Evolutionary conservation across 2,888 invertebrate genomes (phyloP), one percentile per base, ranked within the genome.

Genomic region (Drosophila anomalipes): DNA sequence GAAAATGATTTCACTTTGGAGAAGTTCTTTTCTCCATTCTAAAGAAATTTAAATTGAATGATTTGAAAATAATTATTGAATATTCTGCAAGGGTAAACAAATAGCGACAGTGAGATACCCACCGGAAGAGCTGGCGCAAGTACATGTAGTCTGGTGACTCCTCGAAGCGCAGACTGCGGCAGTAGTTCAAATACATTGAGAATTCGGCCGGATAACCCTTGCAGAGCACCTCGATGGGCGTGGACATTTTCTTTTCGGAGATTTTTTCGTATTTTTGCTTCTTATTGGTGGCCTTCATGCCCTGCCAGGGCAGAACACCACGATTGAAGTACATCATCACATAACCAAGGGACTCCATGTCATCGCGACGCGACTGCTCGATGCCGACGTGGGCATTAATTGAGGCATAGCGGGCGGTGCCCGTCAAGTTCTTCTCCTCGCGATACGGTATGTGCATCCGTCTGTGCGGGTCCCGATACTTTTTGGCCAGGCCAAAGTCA

Each of bases 91-190:
- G 22, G 26, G 26, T 47, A 26, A 14, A 32, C 22, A n/a, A 52
- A 32, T 39, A n/a, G 10, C 19, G 4, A 19, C 9, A 12, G 22
- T 1, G 14, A 14, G 32, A 14, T 41, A 16, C 49, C 75, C 82
- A 94, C 94, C 94, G 93, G 90, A 94, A 94, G 85, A 95, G 94
- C 95, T 99, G 99, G 93, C 99, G 96, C 91, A 99, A 96, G 95
- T 99, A 99, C 99, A 99, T 99, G 95, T 99, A 99, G 94, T 99
- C 99, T 22, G 99, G 99, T 71, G 97, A 96, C 94, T 99, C 99
- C 94, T 99, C 99, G 94, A 99, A 99, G 89, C 98, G 96, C 92
- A 99, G 95, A 65, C 99, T 99, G 93, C 99, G 97, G 94, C 99
- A 98, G 95, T 99, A 99, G 95, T 99, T 99, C 94, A 99, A 96